Conservation (phyloP, 2,797 vertebrate genomes). For the Enteromius radiatus region DNA sequence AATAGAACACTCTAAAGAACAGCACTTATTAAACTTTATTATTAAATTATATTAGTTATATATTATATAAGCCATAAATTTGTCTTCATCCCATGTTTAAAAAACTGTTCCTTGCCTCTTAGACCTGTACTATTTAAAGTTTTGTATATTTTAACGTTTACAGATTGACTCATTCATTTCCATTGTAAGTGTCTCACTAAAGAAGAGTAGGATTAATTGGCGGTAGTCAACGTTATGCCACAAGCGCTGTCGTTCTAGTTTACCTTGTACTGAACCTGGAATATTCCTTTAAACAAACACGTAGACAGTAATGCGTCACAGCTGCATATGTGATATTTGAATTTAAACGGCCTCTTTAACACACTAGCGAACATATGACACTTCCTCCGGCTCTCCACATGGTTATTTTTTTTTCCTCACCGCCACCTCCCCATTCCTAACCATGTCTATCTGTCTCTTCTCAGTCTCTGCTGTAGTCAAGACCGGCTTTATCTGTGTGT, state of each 20-base stretch:
- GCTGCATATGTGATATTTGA: constrained; percentile 44
- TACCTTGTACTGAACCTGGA: neutral
- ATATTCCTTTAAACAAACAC: neutral
- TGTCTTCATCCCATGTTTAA: neutral
- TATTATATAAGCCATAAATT: neutral
- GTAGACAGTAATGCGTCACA: neutral
- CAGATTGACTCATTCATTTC: neutral
- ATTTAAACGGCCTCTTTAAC: constrained; percentile 51
- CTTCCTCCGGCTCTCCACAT: constrained; percentile 17
- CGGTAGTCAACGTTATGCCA: neutral
- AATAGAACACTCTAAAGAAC: neutral
- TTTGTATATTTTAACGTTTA: neutral
- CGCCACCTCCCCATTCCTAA: constrained; percentile 39
- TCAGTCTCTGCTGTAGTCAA: constrained; percentile 55
- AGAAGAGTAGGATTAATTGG: neutral
- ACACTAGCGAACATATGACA: constrained; percentile 21
- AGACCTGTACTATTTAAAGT: neutral
- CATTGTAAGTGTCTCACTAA: neutral
- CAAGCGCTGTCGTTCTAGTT: neutral
- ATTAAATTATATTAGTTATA: neutral
- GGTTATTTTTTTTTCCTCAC: constrained; percentile 54
- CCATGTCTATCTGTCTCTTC: constrained; percentile 55
- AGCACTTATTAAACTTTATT: neutral
- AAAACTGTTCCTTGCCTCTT: neutral
- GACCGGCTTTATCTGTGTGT: constrained; percentile 66